Evolutionary conservation across 2,888 invertebrate species (phyloP).

Genomic region (Zootermopsis nevadensis): DNA sequence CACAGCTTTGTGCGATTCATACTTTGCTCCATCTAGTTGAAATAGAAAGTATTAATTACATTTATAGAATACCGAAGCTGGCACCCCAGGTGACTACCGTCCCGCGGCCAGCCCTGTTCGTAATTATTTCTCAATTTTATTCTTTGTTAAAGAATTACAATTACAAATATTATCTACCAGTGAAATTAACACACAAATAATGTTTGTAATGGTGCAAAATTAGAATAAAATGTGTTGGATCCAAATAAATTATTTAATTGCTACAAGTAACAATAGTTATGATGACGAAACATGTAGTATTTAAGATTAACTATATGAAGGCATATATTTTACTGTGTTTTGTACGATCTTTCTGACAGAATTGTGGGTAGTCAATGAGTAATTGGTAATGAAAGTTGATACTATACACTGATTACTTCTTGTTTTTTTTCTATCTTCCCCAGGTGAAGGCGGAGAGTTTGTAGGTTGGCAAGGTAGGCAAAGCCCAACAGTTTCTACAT

Average conservation of each 20-base stretch:
- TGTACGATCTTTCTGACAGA: not conserved
- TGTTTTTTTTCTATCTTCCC: constrained; percentile 68
- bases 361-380: not conserved
- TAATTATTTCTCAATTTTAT: not conserved
- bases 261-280: not conserved
- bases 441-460: constrained; percentile 82
- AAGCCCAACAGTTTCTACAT: constrained; percentile 59
- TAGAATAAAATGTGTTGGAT: too few species aligned
- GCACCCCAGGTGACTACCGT: too few species aligned
- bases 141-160: not conserved
- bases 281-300: not conserved
- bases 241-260: too few species aligned
- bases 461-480: constrained; percentile 81
- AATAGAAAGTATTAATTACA: too few species aligned
- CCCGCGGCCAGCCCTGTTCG: too few species aligned
- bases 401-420: constrained; percentile 52
- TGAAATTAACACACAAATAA: not conserved
- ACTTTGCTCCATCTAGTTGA: too few species aligned
- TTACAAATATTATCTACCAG: not conserved
- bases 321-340: not conserved
- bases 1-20: too few species aligned
- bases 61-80: too few species aligned
- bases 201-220: not conserved
- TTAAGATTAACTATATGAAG: not conserved
- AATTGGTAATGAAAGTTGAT: constrained; percentile 45